Conservation (phyloP, 35 echinoderm and acorn worm species). For the Hemicentrotus pulcherrimus region DNA sequence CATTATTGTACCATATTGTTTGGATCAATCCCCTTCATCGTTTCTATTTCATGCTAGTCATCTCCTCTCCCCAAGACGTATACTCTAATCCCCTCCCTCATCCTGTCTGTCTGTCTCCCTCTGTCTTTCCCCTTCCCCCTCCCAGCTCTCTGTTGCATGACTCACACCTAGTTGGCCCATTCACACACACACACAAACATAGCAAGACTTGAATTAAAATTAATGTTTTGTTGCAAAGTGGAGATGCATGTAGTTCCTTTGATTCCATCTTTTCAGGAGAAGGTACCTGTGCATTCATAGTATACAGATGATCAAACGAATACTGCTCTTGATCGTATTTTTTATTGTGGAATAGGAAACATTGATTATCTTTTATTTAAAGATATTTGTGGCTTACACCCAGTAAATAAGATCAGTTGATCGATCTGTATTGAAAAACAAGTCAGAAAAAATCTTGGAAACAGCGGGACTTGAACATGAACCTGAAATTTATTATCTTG, state of each 20-base stretch:
- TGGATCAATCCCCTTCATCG: neutral
- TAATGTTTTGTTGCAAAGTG: neutral
- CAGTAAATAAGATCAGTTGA: no score
- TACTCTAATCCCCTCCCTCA: neutral
- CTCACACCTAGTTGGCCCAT: neutral
- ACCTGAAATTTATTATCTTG: no score
- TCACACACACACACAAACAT: neutral
- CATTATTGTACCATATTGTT: no score
- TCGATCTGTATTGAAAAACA: no score
- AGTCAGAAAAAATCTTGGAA: no score
- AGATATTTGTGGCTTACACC: no score
- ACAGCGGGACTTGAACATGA: no score
- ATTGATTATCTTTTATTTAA: neutral
- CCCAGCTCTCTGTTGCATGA: neutral
- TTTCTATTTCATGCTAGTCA: neutral
- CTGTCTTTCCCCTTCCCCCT: neutral
- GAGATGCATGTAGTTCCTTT: neutral
- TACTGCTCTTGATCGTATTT: neutral
- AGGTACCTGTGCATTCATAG: neutral
- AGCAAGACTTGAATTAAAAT: neutral
- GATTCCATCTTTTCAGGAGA: neutral
- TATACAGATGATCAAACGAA: neutral
- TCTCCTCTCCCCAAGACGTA: neutral
- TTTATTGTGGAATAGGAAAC: neutral
- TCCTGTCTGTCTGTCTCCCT: neutral